Evolutionary conservation across 2,113 vertebrate genomes (phyloP), one percentile per base, ranked within the genome.

Genomic region (Hemicordylus capensis): DNA sequence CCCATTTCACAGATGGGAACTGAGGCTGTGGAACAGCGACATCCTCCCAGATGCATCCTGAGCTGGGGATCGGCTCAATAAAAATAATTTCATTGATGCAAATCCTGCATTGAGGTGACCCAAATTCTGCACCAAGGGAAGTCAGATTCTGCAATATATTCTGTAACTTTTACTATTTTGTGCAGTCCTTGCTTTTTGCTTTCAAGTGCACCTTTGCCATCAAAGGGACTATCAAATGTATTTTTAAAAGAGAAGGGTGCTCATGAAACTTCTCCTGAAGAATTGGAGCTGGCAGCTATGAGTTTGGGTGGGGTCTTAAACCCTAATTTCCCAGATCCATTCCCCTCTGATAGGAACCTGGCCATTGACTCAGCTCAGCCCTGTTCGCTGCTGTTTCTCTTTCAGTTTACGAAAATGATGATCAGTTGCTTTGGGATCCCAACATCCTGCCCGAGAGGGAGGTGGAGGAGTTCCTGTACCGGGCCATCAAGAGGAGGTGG

Each of bases 401-500:
- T 14, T 37, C 90, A 99, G 98, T 95, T 85, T 97, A 97, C 64
- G 97, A 97, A 90, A 96, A 96, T 0, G 97, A 98, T 54, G 98
- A 99, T 95, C 98, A 99, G 96, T 90, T 99, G 90, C 95, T 99
- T 39, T 99, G 98, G 98, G 97, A 95, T 80, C 98, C 98, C 0
- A 97, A 85, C 26, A 88, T 98, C 80, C 96, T 99, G 17, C 96
- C 98, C 0, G 94, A 96, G 88, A 94, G 93, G n/a, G 97, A 98
- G 74, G 98, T 99, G 67, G 98, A 99, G 66, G 97, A 97, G 73
- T 99, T 98, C 90, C 95, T 99, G 37, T 96, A 97, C 88, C 94
- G 96, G 1, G 97, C 97, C 0, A 96, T 97, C 85, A 97, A 94
- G 87, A 93, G 95, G 31, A 85, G 91, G 34, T 94, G 95, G 92